Evolutionary conservation across 2,113 vertebrate genomes (phyloP), one percentile per base, ranked within the genome.

Genomic region (Isurus oxyrinchus): DNA sequence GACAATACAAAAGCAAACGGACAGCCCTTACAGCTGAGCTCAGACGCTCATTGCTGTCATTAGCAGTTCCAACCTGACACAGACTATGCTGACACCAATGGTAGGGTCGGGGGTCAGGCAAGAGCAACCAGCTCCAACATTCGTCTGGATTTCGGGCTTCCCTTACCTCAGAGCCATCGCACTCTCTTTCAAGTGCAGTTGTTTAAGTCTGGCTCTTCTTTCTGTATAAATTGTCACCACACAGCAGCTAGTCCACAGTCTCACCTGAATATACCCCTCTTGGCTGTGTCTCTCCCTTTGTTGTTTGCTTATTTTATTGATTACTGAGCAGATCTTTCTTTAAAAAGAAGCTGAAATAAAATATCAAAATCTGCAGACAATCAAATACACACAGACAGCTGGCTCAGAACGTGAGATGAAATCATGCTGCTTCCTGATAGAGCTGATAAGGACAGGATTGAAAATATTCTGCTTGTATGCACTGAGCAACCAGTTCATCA

Each of bases 141-240:
- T 72, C 61, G 44, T 72, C 63, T 31, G 35, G 61, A 94, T 66
- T 66, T 66, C 61, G 61, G 61, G 23, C 4, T 49, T 49, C 25
- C 49, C 67, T 72, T 67, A 53, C 23, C 63, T 95, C 61, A 40
- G 57, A 61, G 23, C 21, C 16, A 94, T 21, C 40, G 19, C 91
- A 40, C 91, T 94, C 91, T 94, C 93, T 95, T 44, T 49, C 93
- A 95, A 95, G 94, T 95, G 66, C 94, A 69, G 61, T 72, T 72
- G 67, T 76, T 55, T 44, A 95, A 94, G 94, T 72, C 94, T 95
- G 66, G 14, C 63, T 94, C 63, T 72, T 35, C 66, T 95, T 55
- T 53, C 67, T 55, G 40, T 27, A 13, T 49, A 95, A 53, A 49
- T 40, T 72, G 94, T 55, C 66, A 72, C 40, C 21, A 16, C 94